Conservation (phyloP, 2,888 invertebrate genomes). For the Strigamia crassipes region DNA sequence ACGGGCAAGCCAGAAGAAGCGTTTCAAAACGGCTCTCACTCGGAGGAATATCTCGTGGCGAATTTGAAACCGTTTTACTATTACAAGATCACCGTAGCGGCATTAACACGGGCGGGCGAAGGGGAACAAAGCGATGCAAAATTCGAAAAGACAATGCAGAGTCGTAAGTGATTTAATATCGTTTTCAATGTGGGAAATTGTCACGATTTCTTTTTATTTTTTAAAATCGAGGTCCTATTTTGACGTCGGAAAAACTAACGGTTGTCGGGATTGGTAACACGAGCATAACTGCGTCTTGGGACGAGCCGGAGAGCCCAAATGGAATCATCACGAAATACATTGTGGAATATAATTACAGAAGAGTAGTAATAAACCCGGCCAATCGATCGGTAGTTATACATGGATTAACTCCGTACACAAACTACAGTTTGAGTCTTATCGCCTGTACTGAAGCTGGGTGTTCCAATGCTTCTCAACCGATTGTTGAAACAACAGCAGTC, state of each 20-base stretch:
- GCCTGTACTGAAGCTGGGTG: neutral
- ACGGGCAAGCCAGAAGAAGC: conserved; percentile 47
- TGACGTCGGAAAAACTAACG: conserved; percentile 52
- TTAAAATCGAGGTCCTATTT: neutral
- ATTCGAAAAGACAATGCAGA: conserved; percentile 43
- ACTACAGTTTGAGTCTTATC: neutral
- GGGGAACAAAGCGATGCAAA: conserved; percentile 51
- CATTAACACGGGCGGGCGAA: conserved; percentile 66
- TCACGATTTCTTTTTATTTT: neutral
- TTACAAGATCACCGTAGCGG: conserved; percentile 72
- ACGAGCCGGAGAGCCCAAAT: neutral
- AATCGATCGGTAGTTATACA: neutral
- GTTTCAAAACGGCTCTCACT: conserved; percentile 50
- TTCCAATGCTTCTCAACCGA: neutral
- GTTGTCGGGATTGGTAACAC: neutral
- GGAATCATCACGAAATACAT: neutral
- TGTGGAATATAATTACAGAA: neutral
- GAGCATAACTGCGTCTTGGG: neutral
- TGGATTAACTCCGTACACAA: neutral
- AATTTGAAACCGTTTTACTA: conserved; percentile 74
- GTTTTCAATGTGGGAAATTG: neutral
- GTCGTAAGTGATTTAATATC: conserved; percentile 41
- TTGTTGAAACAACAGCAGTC: neutral
- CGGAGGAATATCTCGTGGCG: conserved; percentile 54
- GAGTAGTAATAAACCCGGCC: neutral